A percentile compares a stretch with the other conserved stretches of the same genome.
Conservation (phyloP, 2,113 vertebrate species). For the Entosphenus tridentatus region DNA sequence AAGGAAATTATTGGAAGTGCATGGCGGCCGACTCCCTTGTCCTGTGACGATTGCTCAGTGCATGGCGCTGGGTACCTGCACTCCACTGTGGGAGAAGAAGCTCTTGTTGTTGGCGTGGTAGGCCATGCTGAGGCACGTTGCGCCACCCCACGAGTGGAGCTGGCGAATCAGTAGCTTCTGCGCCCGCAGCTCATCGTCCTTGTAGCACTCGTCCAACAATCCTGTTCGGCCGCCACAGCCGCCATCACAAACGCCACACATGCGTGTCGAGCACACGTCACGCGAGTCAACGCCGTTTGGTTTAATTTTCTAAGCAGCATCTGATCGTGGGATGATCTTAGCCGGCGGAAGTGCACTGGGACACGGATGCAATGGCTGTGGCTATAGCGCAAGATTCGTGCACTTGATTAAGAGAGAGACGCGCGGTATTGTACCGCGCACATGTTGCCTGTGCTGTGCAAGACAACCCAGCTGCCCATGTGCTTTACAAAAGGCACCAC, state of each 20-base stretch:
- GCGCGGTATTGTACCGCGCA: too few relatives aligned
- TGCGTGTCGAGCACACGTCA: background rate
- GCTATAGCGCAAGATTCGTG: background rate
- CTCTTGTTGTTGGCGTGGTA: slow-evolving; percentile 59
- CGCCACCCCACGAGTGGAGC: slow-evolving; percentile 55
- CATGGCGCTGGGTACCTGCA: slow-evolving; percentile 35
- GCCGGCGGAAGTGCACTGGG: background rate
- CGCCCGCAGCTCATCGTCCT: slow-evolving; percentile 37
- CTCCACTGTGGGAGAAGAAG: slow-evolving; percentile 61
- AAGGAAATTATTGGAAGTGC: too few relatives aligned
- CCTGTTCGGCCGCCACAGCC: slow-evolving; percentile 16
- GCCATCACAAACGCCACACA: background rate
- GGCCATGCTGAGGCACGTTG: slow-evolving; percentile 55
- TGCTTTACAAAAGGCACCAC: too few relatives aligned
- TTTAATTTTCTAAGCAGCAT: background rate
- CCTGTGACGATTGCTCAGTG: too few relatives aligned
- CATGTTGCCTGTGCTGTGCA: too few relatives aligned
- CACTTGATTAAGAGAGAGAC: too few relatives aligned
- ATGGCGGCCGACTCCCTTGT: too few relatives aligned
- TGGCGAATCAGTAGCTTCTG: slow-evolving; percentile 46
- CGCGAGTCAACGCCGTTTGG: background rate
- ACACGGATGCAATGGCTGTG: background rate
- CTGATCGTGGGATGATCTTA: background rate
- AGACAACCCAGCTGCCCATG: too few relatives aligned
- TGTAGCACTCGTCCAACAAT: slow-evolving; percentile 57